Percentiles rank a stretch among this genome's conserved stretches.
These are phyloP conservation scores for Aegotheles bennettii DNA, from an alignment of 2,113 vertebrate genomes.

Conservation along the genomic window DNA sequence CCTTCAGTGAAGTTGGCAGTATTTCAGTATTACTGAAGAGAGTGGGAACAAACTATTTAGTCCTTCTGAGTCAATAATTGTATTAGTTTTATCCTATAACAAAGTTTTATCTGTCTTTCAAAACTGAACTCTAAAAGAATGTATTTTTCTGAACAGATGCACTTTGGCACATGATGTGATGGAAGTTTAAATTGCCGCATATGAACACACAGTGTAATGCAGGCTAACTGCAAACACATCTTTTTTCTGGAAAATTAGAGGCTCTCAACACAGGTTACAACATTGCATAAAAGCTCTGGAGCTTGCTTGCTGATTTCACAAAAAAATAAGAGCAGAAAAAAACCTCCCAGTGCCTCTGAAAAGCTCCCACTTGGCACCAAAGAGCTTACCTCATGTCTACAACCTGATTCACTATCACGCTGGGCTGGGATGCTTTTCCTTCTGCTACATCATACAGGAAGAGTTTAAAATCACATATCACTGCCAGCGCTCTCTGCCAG, in stretches of 20 bases:
- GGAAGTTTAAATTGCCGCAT: not conserved
- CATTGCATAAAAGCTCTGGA: not conserved
- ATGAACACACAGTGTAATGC: not conserved
- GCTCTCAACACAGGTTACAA: not conserved
- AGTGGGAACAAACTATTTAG: not conserved
- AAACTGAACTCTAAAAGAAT: not conserved
- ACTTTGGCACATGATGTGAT: not conserved
- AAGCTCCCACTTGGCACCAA: not conserved
- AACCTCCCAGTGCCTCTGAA: not conserved
- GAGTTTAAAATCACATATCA: constrained; percentile 97
- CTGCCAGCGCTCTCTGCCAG: constrained; percentile 92
- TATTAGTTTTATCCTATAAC: not conserved
- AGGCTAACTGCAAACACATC: not conserved
- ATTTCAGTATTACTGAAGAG: not conserved
- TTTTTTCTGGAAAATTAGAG: not conserved
- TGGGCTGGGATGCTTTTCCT: constrained; percentile 89
- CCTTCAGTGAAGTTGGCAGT: not conserved
- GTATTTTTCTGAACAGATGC: not conserved
- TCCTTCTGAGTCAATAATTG: not conserved
- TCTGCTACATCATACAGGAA: constrained; percentile 95
- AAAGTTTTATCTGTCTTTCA: not conserved
- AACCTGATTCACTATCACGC: constrained; percentile 91
- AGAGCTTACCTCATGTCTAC: constrained; percentile 94
- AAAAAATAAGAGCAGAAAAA: not conserved
- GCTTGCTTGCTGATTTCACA: not conserved